phyloP scores from a whole-genome alignment of 2,113 vertebrate genomes.

The Gasterosteus aculeatus region DNA sequence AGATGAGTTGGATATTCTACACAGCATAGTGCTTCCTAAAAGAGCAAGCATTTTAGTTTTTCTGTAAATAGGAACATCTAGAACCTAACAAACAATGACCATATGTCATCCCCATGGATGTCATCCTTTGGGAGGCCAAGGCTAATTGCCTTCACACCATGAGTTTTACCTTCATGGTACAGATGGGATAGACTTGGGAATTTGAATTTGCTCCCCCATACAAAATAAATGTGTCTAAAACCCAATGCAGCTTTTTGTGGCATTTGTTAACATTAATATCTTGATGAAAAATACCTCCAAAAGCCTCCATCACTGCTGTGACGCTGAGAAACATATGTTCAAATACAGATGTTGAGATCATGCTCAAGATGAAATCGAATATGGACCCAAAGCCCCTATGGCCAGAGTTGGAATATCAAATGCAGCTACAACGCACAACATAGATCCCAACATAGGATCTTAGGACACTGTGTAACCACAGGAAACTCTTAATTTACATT shows the following conservation, averaged over 20 bases:
- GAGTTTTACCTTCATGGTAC: conserved; percentile 60
- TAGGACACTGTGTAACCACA: no score
- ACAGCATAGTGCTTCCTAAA: conserved; percentile 36
- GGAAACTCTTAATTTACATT: neutral
- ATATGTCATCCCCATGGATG: conserved; percentile 75
- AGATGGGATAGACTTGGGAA: conserved; percentile 67
- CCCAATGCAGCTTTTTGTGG: conserved; percentile 8
- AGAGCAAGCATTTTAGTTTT: conserved; percentile 45
- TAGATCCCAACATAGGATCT: neutral
- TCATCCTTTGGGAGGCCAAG: conserved; percentile 65
- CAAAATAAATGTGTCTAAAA: conserved; percentile 50
- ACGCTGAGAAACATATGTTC: conserved; percentile 16
- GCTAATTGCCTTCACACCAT: conserved; percentile 67
- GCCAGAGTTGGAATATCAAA: neutral
- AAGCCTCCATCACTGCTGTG: conserved; percentile 8
- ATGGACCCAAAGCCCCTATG: conserved; percentile 3
- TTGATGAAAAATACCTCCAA: conserved; percentile 15
- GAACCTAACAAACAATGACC: conserved; percentile 65
- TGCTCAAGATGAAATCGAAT: conserved; percentile 19
- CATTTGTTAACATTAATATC: conserved; percentile 41
- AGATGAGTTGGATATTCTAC: conserved; percentile 11
- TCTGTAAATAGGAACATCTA: conserved; percentile 45
- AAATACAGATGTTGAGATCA: neutral
- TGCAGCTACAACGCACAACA: neutral
- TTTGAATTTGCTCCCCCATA: conserved; percentile 45